Evolutionary conservation across 2,113 vertebrate genomes (phyloP).

Genomic region (Pachycephala philippinensis): DNA sequence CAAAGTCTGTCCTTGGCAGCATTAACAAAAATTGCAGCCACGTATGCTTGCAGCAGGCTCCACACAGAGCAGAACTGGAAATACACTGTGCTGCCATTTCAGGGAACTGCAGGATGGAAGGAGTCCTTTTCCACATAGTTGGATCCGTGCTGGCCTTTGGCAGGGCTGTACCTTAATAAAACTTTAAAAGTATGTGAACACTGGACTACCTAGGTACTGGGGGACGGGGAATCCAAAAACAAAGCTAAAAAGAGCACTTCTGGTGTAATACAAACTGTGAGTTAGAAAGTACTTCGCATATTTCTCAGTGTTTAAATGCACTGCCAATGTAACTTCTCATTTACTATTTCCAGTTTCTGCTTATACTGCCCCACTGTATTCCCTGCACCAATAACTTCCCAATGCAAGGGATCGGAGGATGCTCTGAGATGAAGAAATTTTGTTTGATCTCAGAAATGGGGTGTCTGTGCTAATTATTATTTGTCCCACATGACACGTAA

Average conservation of each 20-base stretch:
- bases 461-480: background rate
- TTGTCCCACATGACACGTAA: background rate
- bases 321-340: background rate
- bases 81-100: slow-evolving; percentile 51
- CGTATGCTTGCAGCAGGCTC: slow-evolving; percentile 51
- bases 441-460: background rate
- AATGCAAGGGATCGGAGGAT: background rate
- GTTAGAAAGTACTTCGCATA: background rate
- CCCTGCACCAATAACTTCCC: background rate
- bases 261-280: background rate
- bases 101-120: slow-evolving; percentile 55
- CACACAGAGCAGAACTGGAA: slow-evolving; percentile 36
- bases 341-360: background rate
- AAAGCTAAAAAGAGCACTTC: background rate
- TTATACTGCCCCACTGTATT: background rate
- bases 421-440: background rate
- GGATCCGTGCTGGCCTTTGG: slow-evolving; percentile 46
- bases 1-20: slow-evolving; percentile 58
- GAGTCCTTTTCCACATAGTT: slow-evolving; percentile 52
- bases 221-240: background rate
- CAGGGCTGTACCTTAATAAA: slow-evolving; percentile 36
- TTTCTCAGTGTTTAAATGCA: background rate
- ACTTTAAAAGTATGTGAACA: slow-evolving; percentile 31
- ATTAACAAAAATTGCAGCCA: slow-evolving; percentile 45
- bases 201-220: background rate